These are phyloP conservation scores for Ameiurus melas DNA, from an alignment of 2,113 vertebrate genomes.

Conservation along the genomic window DNA sequence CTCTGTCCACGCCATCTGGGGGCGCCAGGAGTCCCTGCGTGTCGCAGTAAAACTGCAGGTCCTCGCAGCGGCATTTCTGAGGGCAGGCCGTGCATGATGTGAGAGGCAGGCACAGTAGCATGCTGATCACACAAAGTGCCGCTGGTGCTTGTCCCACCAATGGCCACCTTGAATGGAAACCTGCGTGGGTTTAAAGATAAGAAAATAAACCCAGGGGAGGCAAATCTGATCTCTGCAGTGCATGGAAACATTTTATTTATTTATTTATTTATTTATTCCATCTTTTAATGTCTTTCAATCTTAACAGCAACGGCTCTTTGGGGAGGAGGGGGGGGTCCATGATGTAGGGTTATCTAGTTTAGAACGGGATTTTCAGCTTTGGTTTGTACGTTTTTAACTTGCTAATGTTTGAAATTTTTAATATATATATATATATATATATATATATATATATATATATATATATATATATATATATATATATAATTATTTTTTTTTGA, in stretches of 20 bases:
- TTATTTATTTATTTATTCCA: background rate
- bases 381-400: background rate
- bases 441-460: background rate
- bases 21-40: conserved; percentile 96
- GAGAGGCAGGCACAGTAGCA: conserved; percentile 96
- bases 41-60: conserved; percentile 99
- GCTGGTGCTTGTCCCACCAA: conserved; percentile 98
- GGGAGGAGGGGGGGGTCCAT: too few relatives aligned
- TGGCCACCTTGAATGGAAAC: conserved; percentile 99
- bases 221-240: conserved; percentile 70
- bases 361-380: background rate
- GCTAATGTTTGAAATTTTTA: background rate
- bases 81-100: conserved; percentile 97
- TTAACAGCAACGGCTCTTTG: background rate
- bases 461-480: background rate
- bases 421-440: background rate
- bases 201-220: conserved; percentile 71
- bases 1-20: conserved; percentile 95
- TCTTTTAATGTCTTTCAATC: background rate
- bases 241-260: conserved; percentile 42
- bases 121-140: conserved; percentile 97
- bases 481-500: background rate
- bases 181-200: conserved; percentile 88
- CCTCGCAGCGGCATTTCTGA: conserved; percentile 99
- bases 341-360: background rate